These are phyloP conservation scores for Silurus glanis DNA, from an alignment of 2,113 vertebrate species.

Conservation along the genomic window DNA sequence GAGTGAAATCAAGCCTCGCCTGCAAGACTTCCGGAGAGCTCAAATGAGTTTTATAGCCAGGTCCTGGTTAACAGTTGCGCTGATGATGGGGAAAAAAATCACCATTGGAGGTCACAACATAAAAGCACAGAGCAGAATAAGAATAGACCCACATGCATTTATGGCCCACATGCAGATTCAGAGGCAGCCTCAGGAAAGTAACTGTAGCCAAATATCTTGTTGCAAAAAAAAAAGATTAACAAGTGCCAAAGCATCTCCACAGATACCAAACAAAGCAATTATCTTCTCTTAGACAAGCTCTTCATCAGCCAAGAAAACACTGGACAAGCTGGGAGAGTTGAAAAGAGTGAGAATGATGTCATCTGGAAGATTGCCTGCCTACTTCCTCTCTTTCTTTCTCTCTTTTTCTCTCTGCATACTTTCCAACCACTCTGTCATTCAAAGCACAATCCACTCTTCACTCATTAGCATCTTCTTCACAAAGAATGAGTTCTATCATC, in stretches of 20 bases:
- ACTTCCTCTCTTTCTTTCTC: not conserved
- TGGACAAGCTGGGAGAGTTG: conserved; percentile 8
- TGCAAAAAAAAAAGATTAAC: conserved; percentile 9
- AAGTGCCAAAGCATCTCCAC: not conserved
- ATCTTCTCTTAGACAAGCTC: conserved; percentile 22
- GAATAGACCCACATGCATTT: not conserved
- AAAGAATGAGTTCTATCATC: not conserved
- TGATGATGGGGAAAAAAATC: not conserved
- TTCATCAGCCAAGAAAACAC: not conserved
- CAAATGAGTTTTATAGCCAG: not conserved
- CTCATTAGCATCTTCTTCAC: conserved; percentile 24
- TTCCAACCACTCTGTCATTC: not conserved
- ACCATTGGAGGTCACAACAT: not conserved
- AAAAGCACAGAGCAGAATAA: not conserved
- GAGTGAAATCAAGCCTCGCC: conserved; percentile 31
- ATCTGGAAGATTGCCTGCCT: conserved; percentile 3
- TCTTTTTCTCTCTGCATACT: not conserved
- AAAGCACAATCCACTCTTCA: not conserved
- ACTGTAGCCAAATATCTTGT: not conserved
- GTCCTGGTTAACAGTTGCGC: not conserved
- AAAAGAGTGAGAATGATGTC: conserved; percentile 39
- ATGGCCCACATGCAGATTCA: not conserved
- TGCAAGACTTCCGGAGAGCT: conserved; percentile 21
- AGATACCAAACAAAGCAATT: conserved; percentile 18
- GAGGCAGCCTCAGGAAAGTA: not conserved